A percentile compares a stretch with the other conserved stretches of the same genome.
These are phyloP conservation scores for Tychaedon coryphoeus DNA, from an alignment of 2,113 vertebrate genomes.

Conservation along the genomic window DNA sequence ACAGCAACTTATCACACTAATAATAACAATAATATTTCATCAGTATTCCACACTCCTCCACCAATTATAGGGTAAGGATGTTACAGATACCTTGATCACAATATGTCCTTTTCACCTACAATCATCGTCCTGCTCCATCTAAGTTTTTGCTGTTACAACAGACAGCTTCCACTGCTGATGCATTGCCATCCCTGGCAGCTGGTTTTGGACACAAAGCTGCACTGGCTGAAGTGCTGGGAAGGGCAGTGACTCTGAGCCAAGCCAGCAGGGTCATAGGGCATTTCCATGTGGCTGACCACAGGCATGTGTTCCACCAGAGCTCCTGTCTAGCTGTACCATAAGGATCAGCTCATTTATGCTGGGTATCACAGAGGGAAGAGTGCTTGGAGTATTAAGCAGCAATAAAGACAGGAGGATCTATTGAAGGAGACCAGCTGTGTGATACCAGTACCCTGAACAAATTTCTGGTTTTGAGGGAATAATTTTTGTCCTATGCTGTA, in stretches of 20 bases:
- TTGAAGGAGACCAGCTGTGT: neutral
- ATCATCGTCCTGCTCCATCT: neutral
- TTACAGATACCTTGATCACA: neutral
- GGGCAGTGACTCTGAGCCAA: neutral
- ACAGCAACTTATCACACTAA: neutral
- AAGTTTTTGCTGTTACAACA: neutral
- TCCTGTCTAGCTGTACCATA: neutral
- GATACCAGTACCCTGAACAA: neutral
- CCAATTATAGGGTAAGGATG: neutral
- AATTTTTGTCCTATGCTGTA: neutral
- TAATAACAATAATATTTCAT: neutral
- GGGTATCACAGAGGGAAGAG: neutral
- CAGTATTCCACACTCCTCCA: neutral
- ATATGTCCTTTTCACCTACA: neutral
- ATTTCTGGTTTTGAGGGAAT: neutral
- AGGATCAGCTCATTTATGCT: neutral
- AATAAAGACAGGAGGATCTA: neutral
- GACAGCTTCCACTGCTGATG: neutral
- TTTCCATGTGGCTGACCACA: neutral
- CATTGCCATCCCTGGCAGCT: neutral
- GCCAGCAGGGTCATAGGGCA: neutral
- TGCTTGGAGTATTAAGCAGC: neutral
- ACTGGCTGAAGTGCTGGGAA: neutral
- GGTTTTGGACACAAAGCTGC: accelerated
- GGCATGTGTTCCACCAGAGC: neutral